Base-by-base conservation (phyloP, 2,113 vertebrate species). In the Rallus limicola region DNA sequence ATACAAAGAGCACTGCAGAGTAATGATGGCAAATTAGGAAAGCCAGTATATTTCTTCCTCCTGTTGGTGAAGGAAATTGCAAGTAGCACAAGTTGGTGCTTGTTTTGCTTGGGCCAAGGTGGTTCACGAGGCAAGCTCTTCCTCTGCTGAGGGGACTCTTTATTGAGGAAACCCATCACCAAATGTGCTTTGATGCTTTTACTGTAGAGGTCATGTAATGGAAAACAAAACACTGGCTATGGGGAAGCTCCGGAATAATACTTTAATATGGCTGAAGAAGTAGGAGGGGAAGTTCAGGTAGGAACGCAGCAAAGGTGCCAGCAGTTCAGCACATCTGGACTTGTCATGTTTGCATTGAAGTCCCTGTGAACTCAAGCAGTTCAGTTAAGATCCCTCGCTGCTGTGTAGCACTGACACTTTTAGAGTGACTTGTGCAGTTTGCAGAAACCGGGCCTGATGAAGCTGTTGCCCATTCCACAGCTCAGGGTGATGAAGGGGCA, bases 351-450 rank as follows among this genome's bases (percentile, higher is more conserved):
- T 23, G 19, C 14, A 9, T 59, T n/a, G 12, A 20, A 72, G 42
- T 68, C 55, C 13, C 26, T 46, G 33, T 36, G 34, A n/a, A 40
- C 21, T 42, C 38, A 20, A 74, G 62, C 28, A 40, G 28, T 33
- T 65, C 13, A 5, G 31, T 42, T 80, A 60, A 71, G 74, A 68
- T 34, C 12, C 55, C 19, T 48, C 3, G 0, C 46, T 72, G 53
- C 28, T 36, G 53, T 1, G 0, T 29, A 28, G 48, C 28, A 4
- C 53, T 38, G 48, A 18, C 1, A 0, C 17, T 38, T 60, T 33
- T 16, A 10, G n/a, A 15, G 31, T 2, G 7, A 44, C 34, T 26
- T 20, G 16, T 46, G 17, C 28, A 1, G 24, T 26, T 40, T 10
- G 19, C 26, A 69, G 90, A 44, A 75, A 20, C 17, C 24, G 26